Base-by-base conservation (phyloP, 2,888 invertebrate species). In the Fragum whitleyi region DNA sequence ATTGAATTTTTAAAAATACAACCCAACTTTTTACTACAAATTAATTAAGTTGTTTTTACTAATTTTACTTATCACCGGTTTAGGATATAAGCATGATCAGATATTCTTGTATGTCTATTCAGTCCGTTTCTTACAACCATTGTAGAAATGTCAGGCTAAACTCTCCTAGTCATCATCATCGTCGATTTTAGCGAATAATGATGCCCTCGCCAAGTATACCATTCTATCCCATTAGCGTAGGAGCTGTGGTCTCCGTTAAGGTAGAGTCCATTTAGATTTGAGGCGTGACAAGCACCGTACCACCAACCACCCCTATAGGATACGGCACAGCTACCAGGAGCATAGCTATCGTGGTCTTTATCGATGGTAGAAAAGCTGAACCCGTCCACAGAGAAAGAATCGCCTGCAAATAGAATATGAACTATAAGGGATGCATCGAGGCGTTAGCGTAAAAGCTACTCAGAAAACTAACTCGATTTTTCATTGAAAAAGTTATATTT, bases 161-260 rank as follows among this genome's bases (percentile, higher is more conserved):
- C 51, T 5, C 51, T 5, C 16, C 89, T 62, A 11, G 92, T 85
- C 78, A 91, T 93, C 91, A 93, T 92, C 74, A 89, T 90, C 0
- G 90, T 88, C 21, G 74, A 77, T 73, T 88, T 88, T 61, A 93
- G 75, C 0, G 93, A 92, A 71, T 92, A 90, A 76, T 90, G 85
- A 77, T 90, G 88, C 7, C 92, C 93, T 32, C 87, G 87, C 91
- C 90, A 93, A 0, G 84, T 72, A 53, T 89, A 74, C 93, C 93
- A 93, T 86, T 90, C 90, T 39, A 93, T 83, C 2, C 92, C 92
- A 65, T 92, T 89, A 7, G 91, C 92, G 65, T 88, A 90, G 14
- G 89, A 83, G 2, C 81, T 79, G 32, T 90, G 90, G 28, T 78
- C 77, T 26, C 90, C 91, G n/a, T 85, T 86, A 32, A 90, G 78